Conservation (phyloP, 2,797 vertebrate genomes). For the Circus cinereus region DNA sequence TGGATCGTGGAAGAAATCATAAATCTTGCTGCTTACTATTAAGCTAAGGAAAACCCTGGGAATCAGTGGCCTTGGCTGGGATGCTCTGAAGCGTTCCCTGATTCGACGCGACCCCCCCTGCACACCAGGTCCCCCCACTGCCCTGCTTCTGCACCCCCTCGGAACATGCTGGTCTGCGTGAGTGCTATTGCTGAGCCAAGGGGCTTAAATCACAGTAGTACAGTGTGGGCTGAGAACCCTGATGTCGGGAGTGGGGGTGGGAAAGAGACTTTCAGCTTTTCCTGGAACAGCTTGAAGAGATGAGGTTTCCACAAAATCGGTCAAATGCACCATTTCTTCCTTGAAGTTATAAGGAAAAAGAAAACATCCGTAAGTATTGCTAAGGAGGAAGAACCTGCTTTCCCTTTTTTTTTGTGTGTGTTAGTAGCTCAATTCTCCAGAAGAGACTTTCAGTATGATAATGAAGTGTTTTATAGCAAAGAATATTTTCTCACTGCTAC, state of each 20-base stretch:
- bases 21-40: background rate
- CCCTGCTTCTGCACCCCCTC: fast-evolving
- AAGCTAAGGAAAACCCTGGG: background rate
- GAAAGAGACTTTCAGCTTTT: background rate
- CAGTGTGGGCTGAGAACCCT: background rate
- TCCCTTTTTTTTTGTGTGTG: background rate
- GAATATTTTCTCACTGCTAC: background rate
- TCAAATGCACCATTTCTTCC: background rate
- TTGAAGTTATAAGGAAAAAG: background rate
- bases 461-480: background rate
- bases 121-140: too few relatives aligned
- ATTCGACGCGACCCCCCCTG: fast-evolving
- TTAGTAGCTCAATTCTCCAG: background rate
- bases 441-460: background rate
- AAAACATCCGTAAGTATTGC: background rate
- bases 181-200: background rate
- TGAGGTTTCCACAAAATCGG: background rate
- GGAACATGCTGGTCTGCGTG: background rate
- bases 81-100: background rate
- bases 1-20: background rate
- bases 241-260: fast-evolving
- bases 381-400: background rate
- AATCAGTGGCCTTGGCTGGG: background rate
- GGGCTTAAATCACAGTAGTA: background rate
- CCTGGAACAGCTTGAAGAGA: background rate